phyloP scores from a whole-genome alignment of 2,888 invertebrate genomes.

The Pandemis heparana region DNA sequence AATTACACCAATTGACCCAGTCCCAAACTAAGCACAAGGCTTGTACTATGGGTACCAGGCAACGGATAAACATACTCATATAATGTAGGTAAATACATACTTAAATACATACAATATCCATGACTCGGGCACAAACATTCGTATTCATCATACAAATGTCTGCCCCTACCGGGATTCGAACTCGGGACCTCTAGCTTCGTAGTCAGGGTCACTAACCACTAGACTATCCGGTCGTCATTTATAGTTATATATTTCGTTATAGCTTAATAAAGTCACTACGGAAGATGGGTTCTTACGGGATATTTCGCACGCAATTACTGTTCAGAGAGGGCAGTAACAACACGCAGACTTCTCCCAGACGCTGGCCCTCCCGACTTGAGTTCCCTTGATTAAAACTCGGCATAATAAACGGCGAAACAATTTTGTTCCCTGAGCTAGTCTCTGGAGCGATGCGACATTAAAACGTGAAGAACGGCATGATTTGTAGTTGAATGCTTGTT shows the following conservation, averaged over 20 bases:
- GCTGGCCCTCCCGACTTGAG: slow-evolving; percentile 59
- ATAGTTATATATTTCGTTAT: slow-evolving; percentile 8
- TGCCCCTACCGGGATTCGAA: no score
- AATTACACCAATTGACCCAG: no score
- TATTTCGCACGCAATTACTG: slow-evolving; percentile 73
- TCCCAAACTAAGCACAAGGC: no score
- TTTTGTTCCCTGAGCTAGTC: slow-evolving; percentile 54
- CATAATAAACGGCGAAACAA: slow-evolving; percentile 81
- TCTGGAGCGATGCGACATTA: slow-evolving; percentile 73
- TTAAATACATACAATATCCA: no score
- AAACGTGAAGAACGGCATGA: slow-evolving; percentile 56
- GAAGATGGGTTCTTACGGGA: slow-evolving; percentile 56
- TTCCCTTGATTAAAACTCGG: slow-evolving; percentile 82
- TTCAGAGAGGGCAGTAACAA: slow-evolving; percentile 57
- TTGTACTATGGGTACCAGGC: no score
- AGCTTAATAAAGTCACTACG: slow-evolving; percentile 21
- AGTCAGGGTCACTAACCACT: no score
- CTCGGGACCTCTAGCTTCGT: no score
- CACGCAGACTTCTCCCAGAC: slow-evolving; percentile 70
- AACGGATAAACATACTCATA: no score
- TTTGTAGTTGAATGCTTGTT: not conserved
- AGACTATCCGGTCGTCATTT: no score
- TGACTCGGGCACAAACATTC: no score
- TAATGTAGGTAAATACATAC: no score
- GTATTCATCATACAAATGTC: no score